Conservation (phyloP, 1,140 invertebrate species). For the Phymorhynchus buccinoides region DNA sequence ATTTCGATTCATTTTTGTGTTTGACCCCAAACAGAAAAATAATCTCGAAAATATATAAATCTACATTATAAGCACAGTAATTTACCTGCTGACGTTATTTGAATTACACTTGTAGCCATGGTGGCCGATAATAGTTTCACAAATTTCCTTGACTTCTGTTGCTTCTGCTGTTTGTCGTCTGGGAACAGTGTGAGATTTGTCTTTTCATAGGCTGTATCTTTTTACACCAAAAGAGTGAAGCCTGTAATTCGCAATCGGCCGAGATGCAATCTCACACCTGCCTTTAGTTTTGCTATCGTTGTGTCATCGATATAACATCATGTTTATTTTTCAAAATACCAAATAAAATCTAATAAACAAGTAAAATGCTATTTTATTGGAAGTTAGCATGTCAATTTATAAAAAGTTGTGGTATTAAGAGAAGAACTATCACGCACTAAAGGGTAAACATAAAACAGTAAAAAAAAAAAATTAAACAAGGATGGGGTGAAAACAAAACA, state of each 20-base stretch:
- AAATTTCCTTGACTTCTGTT: background rate
- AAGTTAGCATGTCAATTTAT: background rate
- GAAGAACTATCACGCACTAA: no score
- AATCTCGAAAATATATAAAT: background rate
- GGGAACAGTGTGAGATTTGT: slow-evolving; percentile 10
- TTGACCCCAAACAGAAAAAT: background rate
- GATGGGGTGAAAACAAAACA: no score
- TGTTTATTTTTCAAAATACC: background rate
- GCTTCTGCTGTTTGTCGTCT: slow-evolving; percentile 1
- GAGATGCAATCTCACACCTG: background rate
- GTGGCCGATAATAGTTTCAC: background rate
- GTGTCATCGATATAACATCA: background rate
- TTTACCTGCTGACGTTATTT: slow-evolving; percentile 44
- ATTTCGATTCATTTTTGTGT: no score
- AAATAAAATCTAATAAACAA: background rate
- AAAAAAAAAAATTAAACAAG: no score
- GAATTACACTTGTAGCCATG: slow-evolving; percentile 32
- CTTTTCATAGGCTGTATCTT: background rate
- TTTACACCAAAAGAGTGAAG: background rate
- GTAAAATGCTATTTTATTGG: background rate
- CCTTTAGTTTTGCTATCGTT: no score
- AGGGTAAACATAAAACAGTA: no score
- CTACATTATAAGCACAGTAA: background rate
- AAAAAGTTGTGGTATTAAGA: background rate
- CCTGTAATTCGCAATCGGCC: background rate